Evolutionary conservation across 2,113 vertebrate genomes (phyloP), one percentile per base, ranked within the genome.

Genomic region (Stegastes partitus): DNA sequence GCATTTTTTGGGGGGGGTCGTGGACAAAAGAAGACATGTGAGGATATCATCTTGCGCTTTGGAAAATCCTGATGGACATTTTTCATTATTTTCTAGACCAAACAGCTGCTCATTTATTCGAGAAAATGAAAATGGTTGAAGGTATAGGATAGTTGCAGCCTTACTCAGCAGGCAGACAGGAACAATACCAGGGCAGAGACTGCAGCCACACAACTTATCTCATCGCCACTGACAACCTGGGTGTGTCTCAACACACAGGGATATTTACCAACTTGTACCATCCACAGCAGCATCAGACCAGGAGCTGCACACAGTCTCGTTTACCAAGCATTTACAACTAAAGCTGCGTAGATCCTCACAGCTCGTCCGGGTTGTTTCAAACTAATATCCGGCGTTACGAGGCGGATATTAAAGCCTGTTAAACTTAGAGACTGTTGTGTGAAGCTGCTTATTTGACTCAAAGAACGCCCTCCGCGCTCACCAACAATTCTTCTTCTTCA

Each of bases 191-290:
- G 62, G 61, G 50, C 62, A 84, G 23, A 59, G 68, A 58, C 79
- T 87, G 87, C 90, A 90, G 87, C 56, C 88, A 71, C 85, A 78
- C 87, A 92, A 94, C 89, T 93, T 94, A 62, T 83, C 84, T 87
- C 87, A 85, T 74, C 88, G 82, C 81, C 90, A 67, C 87, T 82
- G 84, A 84, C 86, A 89, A 79, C 86, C 89, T 81, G 94, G 93
- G 94, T 94, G 94, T 95, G 94, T 94, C 94, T 92, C 89, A 61
- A 68, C 74, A 77, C 84, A 84, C 68, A 68, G 62, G 22, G 18
- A 87, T 45, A 77, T 76, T 64, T 19, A 79, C 28, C 81, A 90
- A 90, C 77, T 87, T 83, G 74, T n/a, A n/a, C 68, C 67, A 70
- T 77, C 70, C 75, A 44, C 83, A 55, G 75, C 71, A 86, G 70